Evolutionary conservation across 1,140 invertebrate genomes (phyloP).

Genomic region (Drosophila lacteicornis): DNA sequence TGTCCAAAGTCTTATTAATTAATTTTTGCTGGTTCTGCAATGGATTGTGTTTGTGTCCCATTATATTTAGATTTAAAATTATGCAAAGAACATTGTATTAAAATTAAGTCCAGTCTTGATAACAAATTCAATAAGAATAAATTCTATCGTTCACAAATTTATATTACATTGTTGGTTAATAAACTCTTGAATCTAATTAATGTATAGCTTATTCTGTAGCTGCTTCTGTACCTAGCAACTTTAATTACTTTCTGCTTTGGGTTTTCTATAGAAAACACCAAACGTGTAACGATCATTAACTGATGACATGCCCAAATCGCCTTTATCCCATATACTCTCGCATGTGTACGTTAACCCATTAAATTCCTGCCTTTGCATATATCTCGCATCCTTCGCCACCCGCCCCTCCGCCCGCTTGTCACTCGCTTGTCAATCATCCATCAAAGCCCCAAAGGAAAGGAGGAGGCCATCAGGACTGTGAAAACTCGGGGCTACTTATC

Average conservation of each 20-base stretch:
- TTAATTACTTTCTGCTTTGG: slow-evolving; percentile 5
- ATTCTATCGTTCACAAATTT: no score
- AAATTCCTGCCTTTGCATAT: slow-evolving; percentile 40
- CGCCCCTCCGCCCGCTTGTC: slow-evolving; percentile 42
- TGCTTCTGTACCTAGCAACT: no score
- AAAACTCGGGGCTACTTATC: slow-evolving; percentile 66
- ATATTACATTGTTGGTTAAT: no score
- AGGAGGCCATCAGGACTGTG: slow-evolving; percentile 39
- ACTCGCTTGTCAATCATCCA: slow-evolving; percentile 70
- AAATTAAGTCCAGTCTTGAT: no score
- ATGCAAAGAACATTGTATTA: no score
- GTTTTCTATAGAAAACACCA: background rate
- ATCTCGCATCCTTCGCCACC: background rate
- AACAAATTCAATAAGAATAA: no score
- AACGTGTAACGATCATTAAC: slow-evolving; percentile 21
- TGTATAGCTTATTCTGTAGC: no score
- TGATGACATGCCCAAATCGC: slow-evolving; percentile 23
- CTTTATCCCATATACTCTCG: slow-evolving; percentile 15
- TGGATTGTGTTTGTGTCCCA: no score
- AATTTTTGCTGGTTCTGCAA: no score
- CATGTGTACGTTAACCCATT: slow-evolving; percentile 52
- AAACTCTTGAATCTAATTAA: no score
- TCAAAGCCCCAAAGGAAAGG: slow-evolving; percentile 38
- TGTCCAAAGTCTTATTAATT: no score
- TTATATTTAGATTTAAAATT: no score